Evolutionary conservation across 2,888 invertebrate genomes (phyloP), one percentile per base, ranked within the genome.

Genomic region (Dolichopus griseipennis): DNA sequence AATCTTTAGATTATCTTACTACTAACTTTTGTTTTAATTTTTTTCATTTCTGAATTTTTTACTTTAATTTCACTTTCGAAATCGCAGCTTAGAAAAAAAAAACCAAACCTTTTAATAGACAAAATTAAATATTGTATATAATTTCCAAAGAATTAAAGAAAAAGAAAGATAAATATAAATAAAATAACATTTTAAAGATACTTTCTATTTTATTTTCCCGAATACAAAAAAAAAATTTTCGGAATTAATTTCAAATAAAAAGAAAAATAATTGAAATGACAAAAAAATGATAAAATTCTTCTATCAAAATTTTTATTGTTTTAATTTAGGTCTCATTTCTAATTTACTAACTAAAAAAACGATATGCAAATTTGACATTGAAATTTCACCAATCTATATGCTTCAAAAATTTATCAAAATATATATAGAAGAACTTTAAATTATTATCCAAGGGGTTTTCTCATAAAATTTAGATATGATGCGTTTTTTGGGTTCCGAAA

Each of bases 321-420:
- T 37, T 37, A 37, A 10, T 10, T 12, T 52, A 37, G 18, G 18
- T 52, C 15, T 52, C 27, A 27, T 52, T 52, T 52, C 18, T 52
- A 52, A 12, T 52, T 52, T 52, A 52, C 6, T 52, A 12, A 43
- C 12, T 43, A 10, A n/a, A n/a, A 43, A 43, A 52, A 18, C 15
- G n/a, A 52, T 52, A 52, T 52, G 15, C 52, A 52, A 52, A 52
- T 52, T 52, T 52, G 52, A 52, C 52, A 52, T 52, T 52, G 52
- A 52, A 52, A 52, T 12, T 52, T 27, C 27, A 27, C 27, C 5
- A 27, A 27, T 27, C 27, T 27, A 27, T n/a, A n/a, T n/a, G n/a
- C n/a, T n/a, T n/a, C n/a, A n/a, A n/a, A n/a, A n/a, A n/a, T n/a
- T n/a, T n/a, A n/a, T n/a, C n/a, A n/a, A n/a, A n/a, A n/a, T n/a